phyloP scores from a whole-genome alignment of 1,140 invertebrate genomes.

The Scaptomyza montana region DNA sequence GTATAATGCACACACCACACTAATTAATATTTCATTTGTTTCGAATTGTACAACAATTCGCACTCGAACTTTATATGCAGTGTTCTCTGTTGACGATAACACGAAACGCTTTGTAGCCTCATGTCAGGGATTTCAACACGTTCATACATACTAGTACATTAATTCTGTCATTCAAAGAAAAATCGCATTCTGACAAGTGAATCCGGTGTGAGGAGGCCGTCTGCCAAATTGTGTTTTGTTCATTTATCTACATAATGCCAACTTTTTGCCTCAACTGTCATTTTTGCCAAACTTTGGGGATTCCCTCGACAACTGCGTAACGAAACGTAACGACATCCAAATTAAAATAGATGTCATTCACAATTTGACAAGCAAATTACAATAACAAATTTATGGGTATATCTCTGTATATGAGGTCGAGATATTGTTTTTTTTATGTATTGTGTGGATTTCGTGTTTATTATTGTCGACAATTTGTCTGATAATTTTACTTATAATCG shows the following conservation, averaged over 20 bases:
- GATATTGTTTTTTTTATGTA: neutral
- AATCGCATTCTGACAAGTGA: constrained; percentile 32
- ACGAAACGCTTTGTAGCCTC: neutral
- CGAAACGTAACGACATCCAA: neutral
- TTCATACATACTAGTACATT: constrained; percentile 6
- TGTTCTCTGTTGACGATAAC: neutral
- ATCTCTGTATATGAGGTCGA: neutral
- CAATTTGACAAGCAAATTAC: constrained; percentile 44
- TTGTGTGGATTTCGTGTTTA: neutral
- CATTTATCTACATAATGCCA: constrained; percentile 62
- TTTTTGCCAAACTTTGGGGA: constrained; percentile 10
- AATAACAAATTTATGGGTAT: constrained; percentile 51
- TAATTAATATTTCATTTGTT: constrained; percentile 75
- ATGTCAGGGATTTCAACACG: constrained; percentile 20
- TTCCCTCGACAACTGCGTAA: constrained; percentile 33
- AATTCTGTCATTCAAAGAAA: constrained; percentile 10
- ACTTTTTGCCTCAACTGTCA: constrained; percentile 40
- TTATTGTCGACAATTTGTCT: constrained; percentile 3
- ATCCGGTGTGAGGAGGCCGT: constrained; percentile 12
- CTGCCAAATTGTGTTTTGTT: constrained; percentile 31
- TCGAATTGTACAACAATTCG: constrained; percentile 48
- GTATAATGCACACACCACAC: constrained; percentile 63
- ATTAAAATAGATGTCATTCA: constrained; percentile 51
- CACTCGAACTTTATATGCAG: constrained; percentile 32
- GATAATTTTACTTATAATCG: neutral